These are phyloP conservation scores for Drosophila parabipectinata DNA, from an alignment of 1,140 invertebrate species.

Conservation along the genomic window DNA sequence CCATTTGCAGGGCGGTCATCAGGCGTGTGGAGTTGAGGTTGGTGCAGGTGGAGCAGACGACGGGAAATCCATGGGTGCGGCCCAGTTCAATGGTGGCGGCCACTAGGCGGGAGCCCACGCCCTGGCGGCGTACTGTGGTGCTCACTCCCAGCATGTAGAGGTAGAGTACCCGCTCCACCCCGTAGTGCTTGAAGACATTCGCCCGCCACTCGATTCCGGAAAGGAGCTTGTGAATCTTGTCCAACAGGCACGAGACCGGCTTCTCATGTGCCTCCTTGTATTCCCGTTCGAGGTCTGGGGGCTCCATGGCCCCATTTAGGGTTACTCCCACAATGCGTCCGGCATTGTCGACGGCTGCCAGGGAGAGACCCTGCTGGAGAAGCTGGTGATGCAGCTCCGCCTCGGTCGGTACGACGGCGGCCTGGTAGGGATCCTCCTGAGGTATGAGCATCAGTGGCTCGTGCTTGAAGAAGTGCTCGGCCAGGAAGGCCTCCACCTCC, in stretches of 20 bases:
- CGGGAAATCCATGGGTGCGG: slow-evolving; percentile 27
- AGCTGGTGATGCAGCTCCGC: slow-evolving; percentile 30
- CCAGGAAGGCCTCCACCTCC: slow-evolving; percentile 42
- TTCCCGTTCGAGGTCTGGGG: slow-evolving; percentile 51
- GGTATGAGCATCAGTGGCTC: slow-evolving; percentile 61
- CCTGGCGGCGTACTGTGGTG: slow-evolving; percentile 39
- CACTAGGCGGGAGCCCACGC: slow-evolving; percentile 51
- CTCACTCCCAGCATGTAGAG: slow-evolving; percentile 55
- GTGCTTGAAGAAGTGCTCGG: slow-evolving; percentile 49
- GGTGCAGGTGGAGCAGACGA: slow-evolving; percentile 55
- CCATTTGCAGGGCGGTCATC: slow-evolving; percentile 46
- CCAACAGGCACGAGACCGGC: slow-evolving; percentile 17
- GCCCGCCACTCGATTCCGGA: slow-evolving; percentile 40
- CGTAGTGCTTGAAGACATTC: slow-evolving; percentile 48
- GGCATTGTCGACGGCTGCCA: slow-evolving; percentile 47
- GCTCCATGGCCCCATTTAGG: slow-evolving; percentile 23
- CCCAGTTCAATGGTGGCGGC: slow-evolving; percentile 46
- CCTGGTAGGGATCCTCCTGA: slow-evolving; percentile 19
- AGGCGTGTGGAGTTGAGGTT: slow-evolving; percentile 40
- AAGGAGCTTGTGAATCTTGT: slow-evolving; percentile 59
- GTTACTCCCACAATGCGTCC: slow-evolving; percentile 55
- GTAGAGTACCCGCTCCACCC: slow-evolving; percentile 46
- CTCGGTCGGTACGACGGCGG: slow-evolving; percentile 7
- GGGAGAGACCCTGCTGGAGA: slow-evolving; percentile 44
- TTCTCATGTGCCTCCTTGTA: slow-evolving; percentile 29